Evolutionary conservation across 2,113 vertebrate genomes (phyloP), one percentile per base, ranked within the genome.

Genomic region (Siphamia tubifer): DNA sequence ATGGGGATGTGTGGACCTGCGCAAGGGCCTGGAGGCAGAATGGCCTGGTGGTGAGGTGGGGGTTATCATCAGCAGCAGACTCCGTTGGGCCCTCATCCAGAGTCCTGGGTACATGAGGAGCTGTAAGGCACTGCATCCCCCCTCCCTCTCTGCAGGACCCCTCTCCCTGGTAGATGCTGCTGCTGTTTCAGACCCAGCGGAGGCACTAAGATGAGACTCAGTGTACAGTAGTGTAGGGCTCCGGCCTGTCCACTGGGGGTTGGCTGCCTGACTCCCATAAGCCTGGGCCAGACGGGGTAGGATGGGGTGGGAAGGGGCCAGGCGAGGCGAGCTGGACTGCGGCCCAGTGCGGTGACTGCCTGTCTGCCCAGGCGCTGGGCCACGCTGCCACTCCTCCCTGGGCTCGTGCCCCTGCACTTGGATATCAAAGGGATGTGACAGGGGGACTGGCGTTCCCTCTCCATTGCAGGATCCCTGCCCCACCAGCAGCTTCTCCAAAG

Each of bases 321-420:
- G 82, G 77, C 71, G 42, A 87, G 87, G 87, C 81, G 65, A 88
- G 84, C 91, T 93, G 92, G 92, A 92, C 38, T 13, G 31, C 5
- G 62, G 90, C 91, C 92, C 91, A 92, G 90, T 79, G 77, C 82
- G 87, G 90, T 92, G 91, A 91, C 89, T 92, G 91, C 91, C 90
- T 93, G 91, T 93, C 91, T 92, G 90, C 88, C 86, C 86, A 89
- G 88, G 87, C 87, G 77, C 89, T 88, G 89, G 83, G 89, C 89
- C 90, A 87, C 83, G 63, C 87, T 87, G 90, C 89, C 89, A 87
- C 84, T 86, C 83, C 81, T 87, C 89, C 82, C 90, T 90, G 89
- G 88, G 90, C 88, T 90, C 87, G 89, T 92, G 90, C 88, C 90
- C 92, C 88, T 90, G 87, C 79, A 83, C 90, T 90, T 88, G 87